Conservation (phyloP, 2,888 invertebrate genomes). For the Habroteleia sp. region DNA sequence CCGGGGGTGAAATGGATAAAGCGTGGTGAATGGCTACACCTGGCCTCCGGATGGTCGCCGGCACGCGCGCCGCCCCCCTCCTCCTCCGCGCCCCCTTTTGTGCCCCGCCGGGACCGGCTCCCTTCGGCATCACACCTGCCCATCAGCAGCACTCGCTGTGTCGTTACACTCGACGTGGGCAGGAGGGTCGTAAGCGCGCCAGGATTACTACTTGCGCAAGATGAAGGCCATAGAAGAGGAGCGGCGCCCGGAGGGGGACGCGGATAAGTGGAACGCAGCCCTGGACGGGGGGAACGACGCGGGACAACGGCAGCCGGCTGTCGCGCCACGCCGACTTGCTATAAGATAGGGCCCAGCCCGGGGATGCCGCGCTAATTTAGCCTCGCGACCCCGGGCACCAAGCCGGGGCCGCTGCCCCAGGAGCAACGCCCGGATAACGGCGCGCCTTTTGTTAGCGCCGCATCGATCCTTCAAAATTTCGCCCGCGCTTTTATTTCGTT, state of each 20-base stretch:
- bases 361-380: too few relatives aligned
- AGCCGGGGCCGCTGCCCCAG: too few relatives aligned
- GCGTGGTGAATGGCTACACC: slow-evolving; percentile 79
- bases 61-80: slow-evolving; percentile 69
- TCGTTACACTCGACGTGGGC: slow-evolving; percentile 67
- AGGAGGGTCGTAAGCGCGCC: slow-evolving; percentile 76
- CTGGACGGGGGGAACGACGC: slow-evolving; percentile 61
- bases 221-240: slow-evolving; percentile 43
- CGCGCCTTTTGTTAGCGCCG: too few relatives aligned
- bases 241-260: slow-evolving; percentile 30
- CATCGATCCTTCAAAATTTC: slow-evolving; percentile 2
- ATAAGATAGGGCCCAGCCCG: slow-evolving; percentile 27
- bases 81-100: slow-evolving; percentile 60
- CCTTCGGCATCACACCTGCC: slow-evolving; percentile 64
- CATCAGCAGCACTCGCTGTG: slow-evolving; percentile 65
- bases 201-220: slow-evolving; percentile 72
- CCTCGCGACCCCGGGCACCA: too few relatives aligned
- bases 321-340: slow-evolving; percentile 59
- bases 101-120: slow-evolving; percentile 39
- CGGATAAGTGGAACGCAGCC: slow-evolving; percentile 37
- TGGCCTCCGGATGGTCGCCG: slow-evolving; percentile 79
- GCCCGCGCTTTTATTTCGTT: background rate
- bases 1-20: slow-evolving; percentile 78
- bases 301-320: slow-evolving; percentile 71
- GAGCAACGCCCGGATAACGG: too few relatives aligned